Evolutionary conservation across 2,797 vertebrate genomes (phyloP).

Genomic region (Karalla daura): DNA sequence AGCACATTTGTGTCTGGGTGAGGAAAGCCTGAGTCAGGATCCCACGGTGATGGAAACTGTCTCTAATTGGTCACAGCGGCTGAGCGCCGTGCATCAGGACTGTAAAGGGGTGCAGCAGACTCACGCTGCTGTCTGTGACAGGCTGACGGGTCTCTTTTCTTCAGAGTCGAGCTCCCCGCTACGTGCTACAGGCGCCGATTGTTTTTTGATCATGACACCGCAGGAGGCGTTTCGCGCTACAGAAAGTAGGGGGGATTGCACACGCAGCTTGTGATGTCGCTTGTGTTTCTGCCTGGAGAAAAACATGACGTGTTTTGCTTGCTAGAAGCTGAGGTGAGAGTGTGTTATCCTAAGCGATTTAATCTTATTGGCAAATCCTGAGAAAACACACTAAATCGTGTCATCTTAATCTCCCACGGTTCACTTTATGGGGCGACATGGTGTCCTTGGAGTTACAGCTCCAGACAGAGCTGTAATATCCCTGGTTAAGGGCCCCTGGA

Average conservation of each 20-base stretch:
- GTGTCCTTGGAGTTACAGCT: background rate
- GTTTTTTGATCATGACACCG: conserved; percentile 34
- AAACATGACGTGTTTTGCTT: background rate
- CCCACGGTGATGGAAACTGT: conserved; percentile 54
- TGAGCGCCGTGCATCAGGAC: conserved; percentile 25
- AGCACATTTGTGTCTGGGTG: conserved; percentile 52
- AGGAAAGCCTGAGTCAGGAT: conserved; percentile 61
- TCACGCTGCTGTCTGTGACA: conserved; percentile 55
- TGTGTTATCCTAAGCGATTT: background rate
- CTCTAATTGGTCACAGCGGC: conserved; percentile 73
- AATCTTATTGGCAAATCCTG: background rate
- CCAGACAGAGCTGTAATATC: background rate
- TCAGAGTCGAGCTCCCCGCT: conserved; percentile 36
- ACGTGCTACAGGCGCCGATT: conserved; percentile 8
- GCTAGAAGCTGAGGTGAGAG: background rate
- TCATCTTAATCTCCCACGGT: background rate
- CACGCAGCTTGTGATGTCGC: background rate
- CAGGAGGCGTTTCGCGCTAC: conserved; percentile 1
- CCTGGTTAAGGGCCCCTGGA: too few relatives aligned
- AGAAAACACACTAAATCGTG: background rate
- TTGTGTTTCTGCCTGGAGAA: conserved; percentile 7
- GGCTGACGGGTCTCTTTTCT: conserved; percentile 58
- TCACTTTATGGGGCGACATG: background rate
- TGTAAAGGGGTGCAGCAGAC: conserved; percentile 41
- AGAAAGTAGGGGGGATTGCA: conserved; percentile 9